Evolutionary conservation across 2,797 vertebrate species (phyloP), one percentile per base, ranked within the genome.

Genomic region (Falco columbarius): DNA sequence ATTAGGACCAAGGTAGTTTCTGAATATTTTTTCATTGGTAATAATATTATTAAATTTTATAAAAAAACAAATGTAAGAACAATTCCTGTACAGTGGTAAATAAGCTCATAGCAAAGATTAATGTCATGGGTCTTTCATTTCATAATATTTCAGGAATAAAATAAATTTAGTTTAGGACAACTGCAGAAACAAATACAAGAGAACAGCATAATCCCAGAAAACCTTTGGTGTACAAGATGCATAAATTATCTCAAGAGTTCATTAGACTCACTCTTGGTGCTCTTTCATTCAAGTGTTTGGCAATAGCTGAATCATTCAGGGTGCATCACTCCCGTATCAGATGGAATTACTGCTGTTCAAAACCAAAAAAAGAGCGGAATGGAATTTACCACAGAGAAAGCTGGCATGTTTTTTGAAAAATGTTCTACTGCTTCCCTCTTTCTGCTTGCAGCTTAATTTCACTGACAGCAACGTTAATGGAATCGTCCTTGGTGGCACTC

Each of bases 381-480:
- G 58, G 54, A 90, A 89, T 92, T 96, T 95, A 91, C 90, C 68
- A 89, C 79, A 89, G 63, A 70, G 68, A 87, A 96, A 93, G 65
- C n/a, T 72, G 92, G 22, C 29, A 26, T 61, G 82, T 68, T 97
- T 95, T 95, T 95, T 93, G 71, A 51, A 74, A 77, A 75, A 88
- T 84, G 80, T 67, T 95, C 92, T 98, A 96, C 18, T 85, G 95
- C 83, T 97, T 96, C 80, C 97, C 90, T 91, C 97, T 97, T 96
- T 98, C 98, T 89, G 95, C 82, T 58, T 85, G 94, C 86, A 80
- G 52, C 87, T 96, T 97, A 96, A 72, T 97, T 89, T 97, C 91
- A 75, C 97, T 97, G 92, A 93, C 51, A 52, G 83, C 59, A 71
- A 93, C 95, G 77, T 93, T 76, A 54, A 84, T 7, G 47, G 96